These are phyloP conservation scores for Idaea dimidiata DNA, from an alignment of 2,888 invertebrate species.

Conservation along the genomic window DNA sequence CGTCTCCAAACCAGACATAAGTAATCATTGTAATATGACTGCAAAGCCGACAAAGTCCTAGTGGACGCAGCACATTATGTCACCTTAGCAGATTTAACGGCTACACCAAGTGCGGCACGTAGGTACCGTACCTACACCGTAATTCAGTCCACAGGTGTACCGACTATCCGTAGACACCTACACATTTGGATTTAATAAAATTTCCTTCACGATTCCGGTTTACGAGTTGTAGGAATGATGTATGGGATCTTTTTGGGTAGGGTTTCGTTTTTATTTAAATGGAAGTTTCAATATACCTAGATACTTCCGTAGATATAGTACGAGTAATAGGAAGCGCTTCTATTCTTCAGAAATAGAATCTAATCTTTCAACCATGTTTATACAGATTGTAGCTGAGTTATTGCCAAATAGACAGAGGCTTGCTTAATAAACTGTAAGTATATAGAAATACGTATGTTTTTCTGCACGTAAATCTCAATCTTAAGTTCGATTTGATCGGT, in stretches of 20 bases:
- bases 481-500: slow-evolving; percentile 6
- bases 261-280: neutral
- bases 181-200: slow-evolving; percentile 70
- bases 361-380: too few species aligned
- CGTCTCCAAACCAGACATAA: too few species aligned
- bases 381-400: too few species aligned
- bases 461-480: neutral
- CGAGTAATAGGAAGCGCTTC: too few species aligned
- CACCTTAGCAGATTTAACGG: slow-evolving; percentile 40
- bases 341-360: too few species aligned
- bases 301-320: neutral
- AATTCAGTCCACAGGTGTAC: slow-evolving; percentile 68
- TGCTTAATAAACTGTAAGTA: too few species aligned
- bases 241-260: neutral
- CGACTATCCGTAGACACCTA: slow-evolving; percentile 60
- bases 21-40: neutral
- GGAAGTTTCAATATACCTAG: neutral
- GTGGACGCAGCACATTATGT: slow-evolving; percentile 21
- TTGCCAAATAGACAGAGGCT: too few species aligned
- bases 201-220: slow-evolving; percentile 34
- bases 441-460: neutral
- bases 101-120: slow-evolving; percentile 49
- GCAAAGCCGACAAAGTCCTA: neutral
- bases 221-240: slow-evolving; percentile 18
- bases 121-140: slow-evolving; percentile 57